phyloP scores from a whole-genome alignment of 1,140 invertebrate species.

The Neodiprion lecontei region DNA sequence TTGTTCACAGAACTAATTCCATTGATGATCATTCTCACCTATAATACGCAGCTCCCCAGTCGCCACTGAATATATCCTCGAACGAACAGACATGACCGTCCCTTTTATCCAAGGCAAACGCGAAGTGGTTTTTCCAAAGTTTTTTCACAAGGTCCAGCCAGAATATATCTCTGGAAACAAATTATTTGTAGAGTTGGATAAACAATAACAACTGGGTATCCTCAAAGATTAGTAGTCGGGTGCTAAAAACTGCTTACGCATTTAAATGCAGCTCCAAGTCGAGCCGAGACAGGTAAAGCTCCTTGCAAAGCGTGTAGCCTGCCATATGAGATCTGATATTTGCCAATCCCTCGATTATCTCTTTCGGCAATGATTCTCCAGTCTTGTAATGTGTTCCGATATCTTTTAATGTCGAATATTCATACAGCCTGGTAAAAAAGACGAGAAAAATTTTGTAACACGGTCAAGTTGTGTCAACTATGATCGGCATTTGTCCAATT shows the following conservation, averaged over 20 bases:
- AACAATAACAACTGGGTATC: background rate
- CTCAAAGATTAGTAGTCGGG: background rate
- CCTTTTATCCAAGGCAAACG: conserved; percentile 75
- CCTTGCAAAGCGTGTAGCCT: conserved; percentile 78
- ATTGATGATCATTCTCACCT: conserved; percentile 32
- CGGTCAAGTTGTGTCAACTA: background rate
- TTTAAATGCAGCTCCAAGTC: conserved; percentile 83
- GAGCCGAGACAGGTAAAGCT: conserved; percentile 83
- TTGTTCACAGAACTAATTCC: too few relatives aligned
- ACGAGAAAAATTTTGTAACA: background rate
- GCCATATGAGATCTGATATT: conserved; percentile 75
- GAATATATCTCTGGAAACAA: conserved; percentile 66
- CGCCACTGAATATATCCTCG: conserved; percentile 73
- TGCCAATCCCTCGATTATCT: conserved; percentile 70
- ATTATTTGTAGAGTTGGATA: background rate
- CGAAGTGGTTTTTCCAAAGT: conserved; percentile 80
- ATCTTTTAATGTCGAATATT: conserved; percentile 71
- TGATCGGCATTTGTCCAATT: too few relatives aligned
- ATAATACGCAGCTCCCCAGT: conserved; percentile 80
- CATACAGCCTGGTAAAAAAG: conserved; percentile 64
- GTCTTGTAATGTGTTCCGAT: conserved; percentile 79
- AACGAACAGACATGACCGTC: conserved; percentile 84
- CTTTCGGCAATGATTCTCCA: conserved; percentile 72
- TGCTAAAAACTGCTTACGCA: conserved; percentile 53
- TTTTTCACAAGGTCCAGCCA: conserved; percentile 80